Evolutionary conservation across 2,113 vertebrate species (phyloP).

Genomic region (Ammodytes marinus): DNA sequence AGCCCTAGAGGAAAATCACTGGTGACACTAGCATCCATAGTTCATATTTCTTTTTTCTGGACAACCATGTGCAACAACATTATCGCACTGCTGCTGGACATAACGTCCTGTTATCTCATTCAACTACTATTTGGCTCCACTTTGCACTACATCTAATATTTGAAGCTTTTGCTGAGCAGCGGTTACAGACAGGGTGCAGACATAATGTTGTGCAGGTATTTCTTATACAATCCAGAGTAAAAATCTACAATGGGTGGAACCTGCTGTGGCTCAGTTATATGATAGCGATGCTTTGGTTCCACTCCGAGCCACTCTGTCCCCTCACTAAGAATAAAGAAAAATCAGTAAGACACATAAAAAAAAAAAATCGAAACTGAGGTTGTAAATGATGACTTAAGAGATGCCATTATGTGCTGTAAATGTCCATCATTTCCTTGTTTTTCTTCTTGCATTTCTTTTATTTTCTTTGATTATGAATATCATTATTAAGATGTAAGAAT

Average conservation of each 20-base stretch:
- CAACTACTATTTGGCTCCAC: conserved; percentile 48
- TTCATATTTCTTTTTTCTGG: conserved; percentile 13
- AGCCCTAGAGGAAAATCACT: conserved; percentile 42
- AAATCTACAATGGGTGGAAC: conserved; percentile 12
- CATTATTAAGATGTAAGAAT: conserved; percentile 83
- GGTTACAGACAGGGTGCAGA: conserved; percentile 66
- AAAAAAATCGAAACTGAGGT: conserved; percentile 48
- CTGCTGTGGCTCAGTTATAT: conserved; percentile 35
- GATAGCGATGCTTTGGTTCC: neutral
- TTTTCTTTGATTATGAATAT: conserved; percentile 71
- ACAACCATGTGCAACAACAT: conserved; percentile 36
- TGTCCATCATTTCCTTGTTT: conserved; percentile 76
- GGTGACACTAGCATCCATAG: conserved; percentile 35
- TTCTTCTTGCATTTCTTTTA: conserved; percentile 72
- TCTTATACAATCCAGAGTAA: conserved; percentile 36
- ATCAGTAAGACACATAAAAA: conserved; percentile 62
- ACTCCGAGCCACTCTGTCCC: conserved; percentile 9
- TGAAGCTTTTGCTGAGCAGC: conserved; percentile 31
- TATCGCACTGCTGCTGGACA: conserved; percentile 48
- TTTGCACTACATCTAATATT: conserved; percentile 70
- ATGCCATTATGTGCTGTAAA: conserved; percentile 79
- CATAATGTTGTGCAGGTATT: conserved; percentile 31
- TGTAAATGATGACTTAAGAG: conserved; percentile 72
- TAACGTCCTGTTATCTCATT: conserved; percentile 29
- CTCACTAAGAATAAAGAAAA: conserved; percentile 54